Evolutionary conservation across 2,888 invertebrate genomes (phyloP).

Genomic region (Trichogramma evanescens): DNA sequence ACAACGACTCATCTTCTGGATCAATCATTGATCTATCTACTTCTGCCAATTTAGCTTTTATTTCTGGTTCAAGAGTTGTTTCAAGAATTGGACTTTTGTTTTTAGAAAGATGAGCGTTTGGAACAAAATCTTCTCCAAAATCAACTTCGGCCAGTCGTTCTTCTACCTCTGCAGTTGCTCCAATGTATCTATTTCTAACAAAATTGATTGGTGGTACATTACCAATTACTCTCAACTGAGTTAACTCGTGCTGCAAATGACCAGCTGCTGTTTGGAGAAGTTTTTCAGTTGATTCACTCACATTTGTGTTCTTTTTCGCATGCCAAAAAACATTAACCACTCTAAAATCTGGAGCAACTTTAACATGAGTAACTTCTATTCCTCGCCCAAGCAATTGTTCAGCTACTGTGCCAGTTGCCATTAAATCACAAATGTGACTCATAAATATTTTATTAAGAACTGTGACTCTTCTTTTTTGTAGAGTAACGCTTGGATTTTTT

Average conservation of each 20-base stretch:
- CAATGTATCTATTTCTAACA: slow-evolving; percentile 61
- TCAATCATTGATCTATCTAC: slow-evolving; percentile 1
- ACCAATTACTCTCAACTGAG: slow-evolving; percentile 67
- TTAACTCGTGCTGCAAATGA: slow-evolving; percentile 63
- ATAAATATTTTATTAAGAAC: slow-evolving; percentile 77
- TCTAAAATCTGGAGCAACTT: slow-evolving; percentile 61
- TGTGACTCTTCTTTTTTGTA: slow-evolving; percentile 54
- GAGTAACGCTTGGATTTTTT: slow-evolving; percentile 46
- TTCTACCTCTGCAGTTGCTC: slow-evolving; percentile 56
- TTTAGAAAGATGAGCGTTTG: slow-evolving; percentile 35
- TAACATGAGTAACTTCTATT: slow-evolving; percentile 67
- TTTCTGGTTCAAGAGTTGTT: slow-evolving; percentile 21
- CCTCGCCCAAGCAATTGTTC: slow-evolving; percentile 57
- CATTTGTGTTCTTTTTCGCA: slow-evolving; percentile 49
- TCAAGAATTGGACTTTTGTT: slow-evolving; percentile 22
- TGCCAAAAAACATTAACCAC: slow-evolving; percentile 68
- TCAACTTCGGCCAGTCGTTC: slow-evolving; percentile 56
- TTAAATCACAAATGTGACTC: slow-evolving; percentile 69
- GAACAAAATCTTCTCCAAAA: slow-evolving; percentile 61
- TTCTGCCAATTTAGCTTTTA: slow-evolving; percentile 15
- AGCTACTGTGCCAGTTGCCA: slow-evolving; percentile 64
- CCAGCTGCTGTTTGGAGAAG: slow-evolving; percentile 55
- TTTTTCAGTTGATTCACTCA: slow-evolving; percentile 51
- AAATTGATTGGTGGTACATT: slow-evolving; percentile 68
- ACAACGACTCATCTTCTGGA: slow-evolving; percentile 20